phyloP scores from a whole-genome alignment of 1,140 invertebrate genomes.

The Drosophila saltans region DNA sequence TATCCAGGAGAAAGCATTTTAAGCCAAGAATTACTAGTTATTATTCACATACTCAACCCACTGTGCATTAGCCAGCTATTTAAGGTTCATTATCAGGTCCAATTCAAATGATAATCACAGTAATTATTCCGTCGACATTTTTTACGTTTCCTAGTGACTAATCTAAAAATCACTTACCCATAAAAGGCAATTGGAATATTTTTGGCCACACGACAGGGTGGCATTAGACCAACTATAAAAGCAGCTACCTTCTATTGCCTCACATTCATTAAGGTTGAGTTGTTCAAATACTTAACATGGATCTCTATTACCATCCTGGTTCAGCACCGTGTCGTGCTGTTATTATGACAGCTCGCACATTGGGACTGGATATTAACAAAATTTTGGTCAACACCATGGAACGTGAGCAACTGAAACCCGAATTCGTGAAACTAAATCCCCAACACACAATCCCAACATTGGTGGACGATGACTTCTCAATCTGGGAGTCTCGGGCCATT shows the following conservation, averaged over 20 bases:
- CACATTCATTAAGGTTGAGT: slow-evolving; percentile 22
- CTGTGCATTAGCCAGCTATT: not conserved
- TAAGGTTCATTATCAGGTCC: slow-evolving; percentile 2
- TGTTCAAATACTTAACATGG: slow-evolving; percentile 43
- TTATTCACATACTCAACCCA: not conserved
- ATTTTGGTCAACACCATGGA: slow-evolving; percentile 86
- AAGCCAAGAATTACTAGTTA: no score
- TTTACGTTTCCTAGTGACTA: not conserved
- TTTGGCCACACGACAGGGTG: slow-evolving; percentile 9
- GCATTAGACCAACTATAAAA: slow-evolving; percentile 35
- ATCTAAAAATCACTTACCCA: slow-evolving; percentile 13
- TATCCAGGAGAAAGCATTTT: no score
- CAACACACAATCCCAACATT: slow-evolving; percentile 87
- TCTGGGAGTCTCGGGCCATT: slow-evolving; percentile 89
- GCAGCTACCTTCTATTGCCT: not conserved
- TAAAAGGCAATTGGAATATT: slow-evolving; percentile 46
- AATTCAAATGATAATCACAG: slow-evolving; percentile 3
- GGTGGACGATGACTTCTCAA: slow-evolving; percentile 86
- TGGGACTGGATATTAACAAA: slow-evolving; percentile 89
- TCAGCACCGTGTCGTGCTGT: slow-evolving; percentile 88
- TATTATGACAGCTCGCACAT: slow-evolving; percentile 86
- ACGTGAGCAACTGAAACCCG: slow-evolving; percentile 87
- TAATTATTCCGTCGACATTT: not conserved
- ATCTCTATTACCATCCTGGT: slow-evolving; percentile 87
- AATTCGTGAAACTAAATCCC: slow-evolving; percentile 86